Percentiles rank a stretch among this genome's conserved stretches.
These are phyloP conservation scores for Lepas anatifera DNA, from an alignment of 2,888 invertebrate genomes.

Conservation along the genomic window DNA sequence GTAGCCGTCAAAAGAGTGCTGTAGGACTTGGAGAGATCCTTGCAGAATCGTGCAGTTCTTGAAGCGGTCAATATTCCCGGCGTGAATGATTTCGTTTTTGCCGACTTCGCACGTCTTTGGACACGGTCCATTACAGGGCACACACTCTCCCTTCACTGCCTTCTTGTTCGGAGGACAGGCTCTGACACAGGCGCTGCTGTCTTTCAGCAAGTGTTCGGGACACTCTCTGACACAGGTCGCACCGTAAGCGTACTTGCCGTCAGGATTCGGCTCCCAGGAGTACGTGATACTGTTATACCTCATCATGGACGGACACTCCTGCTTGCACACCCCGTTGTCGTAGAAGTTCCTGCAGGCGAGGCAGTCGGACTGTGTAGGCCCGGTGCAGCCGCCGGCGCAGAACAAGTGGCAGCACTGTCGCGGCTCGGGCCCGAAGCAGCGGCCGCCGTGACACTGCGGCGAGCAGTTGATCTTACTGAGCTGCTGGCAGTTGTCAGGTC, in stretches of 20 bases:
- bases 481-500: conserved; percentile 81
- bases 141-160: conserved; percentile 77
- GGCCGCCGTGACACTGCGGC: conserved; percentile 82
- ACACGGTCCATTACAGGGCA: conserved; percentile 87
- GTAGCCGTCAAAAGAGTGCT: conserved; percentile 78
- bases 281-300: conserved; percentile 83
- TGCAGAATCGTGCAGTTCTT: conserved; percentile 88
- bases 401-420: conserved; percentile 92
- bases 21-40: conserved; percentile 77
- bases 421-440: conserved; percentile 85
- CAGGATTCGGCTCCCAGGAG: conserved; percentile 81
- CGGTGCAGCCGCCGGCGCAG: conserved; percentile 94
- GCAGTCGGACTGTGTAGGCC: conserved; percentile 87
- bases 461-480: conserved; percentile 89
- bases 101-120: conserved; percentile 76
- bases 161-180: conserved; percentile 81
- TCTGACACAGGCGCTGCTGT: conserved; percentile 86
- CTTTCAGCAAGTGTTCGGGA: conserved; percentile 82
- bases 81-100: conserved; percentile 48
- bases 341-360: conserved; percentile 91
- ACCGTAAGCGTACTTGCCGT: conserved; percentile 91
- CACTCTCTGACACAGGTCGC: conserved; percentile 94
- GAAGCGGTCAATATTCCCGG: conserved; percentile 77
- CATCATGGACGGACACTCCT: conserved; percentile 90
- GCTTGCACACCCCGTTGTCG: conserved; percentile 89